phyloP scores from a whole-genome alignment of 2,888 invertebrate species.

The Cataglyphis rosenhaueri region DNA sequence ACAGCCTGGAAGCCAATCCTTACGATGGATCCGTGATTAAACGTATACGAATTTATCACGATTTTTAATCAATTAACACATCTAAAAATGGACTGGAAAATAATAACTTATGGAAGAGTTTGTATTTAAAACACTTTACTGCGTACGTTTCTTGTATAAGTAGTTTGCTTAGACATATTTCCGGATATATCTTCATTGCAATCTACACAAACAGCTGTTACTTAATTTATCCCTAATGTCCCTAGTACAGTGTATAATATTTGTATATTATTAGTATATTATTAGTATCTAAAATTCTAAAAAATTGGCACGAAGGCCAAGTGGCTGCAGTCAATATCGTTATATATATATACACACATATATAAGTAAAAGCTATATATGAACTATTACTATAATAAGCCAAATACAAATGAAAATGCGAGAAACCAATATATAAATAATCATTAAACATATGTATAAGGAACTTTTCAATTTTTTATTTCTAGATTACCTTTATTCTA shows the following conservation, averaged over 20 bases:
- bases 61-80: not conserved
- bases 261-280: no score
- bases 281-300: no score
- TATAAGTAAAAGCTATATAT: not conserved
- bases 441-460: not conserved
- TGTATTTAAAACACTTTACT: not conserved
- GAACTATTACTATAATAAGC: no score
- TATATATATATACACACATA: no score
- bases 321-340: not conserved
- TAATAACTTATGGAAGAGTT: not conserved
- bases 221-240: conserved; percentile 54
- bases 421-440: conserved; percentile 7
- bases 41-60: not conserved
- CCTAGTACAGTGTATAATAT: no score
- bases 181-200: not conserved
- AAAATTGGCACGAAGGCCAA: not conserved
- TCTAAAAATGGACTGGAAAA: not conserved
- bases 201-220: conserved; percentile 83
- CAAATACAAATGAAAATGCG: not conserved
- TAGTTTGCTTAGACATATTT: not conserved
- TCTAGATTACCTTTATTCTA: not conserved
- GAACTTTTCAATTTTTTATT: not conserved
- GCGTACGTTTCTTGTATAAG: not conserved
- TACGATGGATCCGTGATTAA: not conserved
- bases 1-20: not conserved